Evolutionary conservation across 2,113 vertebrate species (phyloP).

Genomic region (Fulmarus glacialis): DNA sequence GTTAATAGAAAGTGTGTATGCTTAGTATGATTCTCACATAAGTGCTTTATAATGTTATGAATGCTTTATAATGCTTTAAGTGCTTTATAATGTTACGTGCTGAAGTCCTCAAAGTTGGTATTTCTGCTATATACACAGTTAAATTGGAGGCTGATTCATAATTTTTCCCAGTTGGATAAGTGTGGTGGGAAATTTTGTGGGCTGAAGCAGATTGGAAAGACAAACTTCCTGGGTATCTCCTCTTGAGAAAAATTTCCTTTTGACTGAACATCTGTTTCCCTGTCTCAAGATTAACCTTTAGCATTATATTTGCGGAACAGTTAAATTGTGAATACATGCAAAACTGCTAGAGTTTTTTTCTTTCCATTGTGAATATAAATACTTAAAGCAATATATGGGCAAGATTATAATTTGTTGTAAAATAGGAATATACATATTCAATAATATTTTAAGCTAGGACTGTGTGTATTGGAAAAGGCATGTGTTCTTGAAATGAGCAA

Average conservation of each 20-base stretch:
- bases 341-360: not conserved
- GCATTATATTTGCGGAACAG: not conserved
- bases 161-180: slow-evolving; percentile 18
- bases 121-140: not conserved
- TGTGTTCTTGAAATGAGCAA: not conserved
- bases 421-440: not conserved
- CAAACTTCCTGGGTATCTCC: slow-evolving; percentile 72
- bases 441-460: not conserved
- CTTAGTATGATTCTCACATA: not conserved
- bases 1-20: not conserved
- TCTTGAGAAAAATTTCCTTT: slow-evolving; percentile 40
- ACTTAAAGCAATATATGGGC: not conserved
- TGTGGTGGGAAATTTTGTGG: slow-evolving; percentile 40
- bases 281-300: slow-evolving; percentile 41
- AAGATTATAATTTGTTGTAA: not conserved
- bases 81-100: not conserved
- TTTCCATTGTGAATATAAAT: not conserved
- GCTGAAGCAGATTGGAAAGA: slow-evolving; percentile 37
- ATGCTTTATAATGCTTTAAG: not conserved
- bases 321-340: not conserved
- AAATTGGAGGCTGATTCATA: not conserved
- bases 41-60: not conserved
- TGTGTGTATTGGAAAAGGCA: not conserved
- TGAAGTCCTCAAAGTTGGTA: not conserved
- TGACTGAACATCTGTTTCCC: slow-evolving; percentile 44